Evolutionary conservation across 23 tunicate species (phyloP).

Genomic region (Corella eumyota): DNA sequence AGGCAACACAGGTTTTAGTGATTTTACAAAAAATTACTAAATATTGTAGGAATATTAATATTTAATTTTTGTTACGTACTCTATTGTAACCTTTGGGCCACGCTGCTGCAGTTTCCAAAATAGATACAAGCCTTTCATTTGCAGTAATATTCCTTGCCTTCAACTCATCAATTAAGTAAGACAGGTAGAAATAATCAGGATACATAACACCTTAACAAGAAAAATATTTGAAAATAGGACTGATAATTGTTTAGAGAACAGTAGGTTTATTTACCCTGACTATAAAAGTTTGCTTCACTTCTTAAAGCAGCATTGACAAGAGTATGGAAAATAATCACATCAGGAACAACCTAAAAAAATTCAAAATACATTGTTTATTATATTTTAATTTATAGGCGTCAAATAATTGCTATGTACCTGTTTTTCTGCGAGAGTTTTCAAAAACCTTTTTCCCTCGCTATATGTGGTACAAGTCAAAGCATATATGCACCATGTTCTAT

Average conservation of each 20-base stretch:
- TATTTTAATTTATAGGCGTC: too few relatives aligned
- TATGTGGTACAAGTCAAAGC: conserved; percentile 30
- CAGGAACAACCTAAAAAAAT: conserved; percentile 22
- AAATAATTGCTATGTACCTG: conserved; percentile 12
- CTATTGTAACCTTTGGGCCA: conserved; percentile 45
- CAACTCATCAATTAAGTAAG: conserved; percentile 26
- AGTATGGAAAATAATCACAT: conserved; percentile 21
- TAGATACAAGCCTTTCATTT: conserved; percentile 2
- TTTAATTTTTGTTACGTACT: too few relatives aligned
- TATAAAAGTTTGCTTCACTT: background rate
- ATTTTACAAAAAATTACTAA: too few relatives aligned
- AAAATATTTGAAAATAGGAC: too few relatives aligned
- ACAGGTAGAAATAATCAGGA: conserved; percentile 40
- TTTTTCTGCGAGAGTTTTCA: conserved; percentile 12
- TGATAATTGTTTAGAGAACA: too few relatives aligned
- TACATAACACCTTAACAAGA: conserved; percentile 9
- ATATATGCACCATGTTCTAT: conserved; percentile 50
- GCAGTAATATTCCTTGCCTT: conserved; percentile 8
- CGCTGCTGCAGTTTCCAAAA: conserved; percentile 39
- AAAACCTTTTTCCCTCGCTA: conserved; percentile 17
- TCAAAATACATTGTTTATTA: too few relatives aligned
- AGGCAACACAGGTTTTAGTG: too few relatives aligned
- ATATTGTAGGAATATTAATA: too few relatives aligned
- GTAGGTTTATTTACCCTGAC: too few relatives aligned
- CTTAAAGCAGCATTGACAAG: conserved; percentile 18